Conservation (phyloP, 2,888 invertebrate genomes). For the Capitulum mitella region DNA sequence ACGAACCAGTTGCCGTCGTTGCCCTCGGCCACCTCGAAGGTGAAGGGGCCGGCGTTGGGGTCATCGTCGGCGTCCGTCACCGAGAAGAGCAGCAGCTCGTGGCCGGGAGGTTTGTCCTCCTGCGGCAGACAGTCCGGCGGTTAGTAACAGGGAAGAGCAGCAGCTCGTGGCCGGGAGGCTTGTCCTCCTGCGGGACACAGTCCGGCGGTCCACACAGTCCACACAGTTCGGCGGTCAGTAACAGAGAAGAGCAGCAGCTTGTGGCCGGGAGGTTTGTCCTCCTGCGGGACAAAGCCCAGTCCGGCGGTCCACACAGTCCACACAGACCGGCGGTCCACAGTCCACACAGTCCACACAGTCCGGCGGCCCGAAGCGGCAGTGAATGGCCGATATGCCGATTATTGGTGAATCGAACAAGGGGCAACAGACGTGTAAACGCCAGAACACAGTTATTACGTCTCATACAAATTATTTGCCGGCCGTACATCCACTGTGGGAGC, state of each 20-base stretch:
- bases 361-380: slow-evolving; percentile 58
- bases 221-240: too few relatives aligned
- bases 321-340: too few relatives aligned
- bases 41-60: slow-evolving; percentile 58
- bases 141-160: slow-evolving; percentile 47
- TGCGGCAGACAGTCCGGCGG: too few relatives aligned
- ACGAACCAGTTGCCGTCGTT: slow-evolving; percentile 80
- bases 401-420: too few relatives aligned
- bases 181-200: slow-evolving; percentile 55
- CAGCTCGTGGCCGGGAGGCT: slow-evolving; percentile 70
- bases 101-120: slow-evolving; percentile 9
- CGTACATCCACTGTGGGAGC: too few relatives aligned
- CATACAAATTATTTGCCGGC: too few relatives aligned
- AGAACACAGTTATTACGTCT: too few relatives aligned
- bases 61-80: slow-evolving; percentile 58
- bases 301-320: slow-evolving; percentile 52
- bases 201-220: too few relatives aligned
- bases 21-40: slow-evolving; percentile 54
- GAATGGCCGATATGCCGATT: too few relatives aligned
- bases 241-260: background rate
- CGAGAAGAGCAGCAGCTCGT: background rate
- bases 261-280: slow-evolving; percentile 5
- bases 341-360: too few relatives aligned
- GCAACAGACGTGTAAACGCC: too few relatives aligned
- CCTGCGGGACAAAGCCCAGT: background rate